A percentile compares a stretch with the other conserved stretches of the same genome.
phyloP scores from a whole-genome alignment of 2,888 invertebrate genomes.

The Ptilodon capucinus region DNA sequence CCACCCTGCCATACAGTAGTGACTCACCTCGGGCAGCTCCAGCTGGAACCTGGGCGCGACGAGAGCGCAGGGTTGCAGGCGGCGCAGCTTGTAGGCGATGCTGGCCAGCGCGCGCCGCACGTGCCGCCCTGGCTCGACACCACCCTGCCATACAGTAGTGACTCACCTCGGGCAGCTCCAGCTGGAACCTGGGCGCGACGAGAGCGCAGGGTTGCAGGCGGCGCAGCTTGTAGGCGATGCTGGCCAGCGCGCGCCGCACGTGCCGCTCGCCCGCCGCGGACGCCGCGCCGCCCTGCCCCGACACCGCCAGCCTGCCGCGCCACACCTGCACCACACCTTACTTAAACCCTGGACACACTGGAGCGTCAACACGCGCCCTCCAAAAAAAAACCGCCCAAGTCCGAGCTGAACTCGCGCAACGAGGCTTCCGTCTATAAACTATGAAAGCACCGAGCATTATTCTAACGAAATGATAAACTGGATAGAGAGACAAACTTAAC shows the following conservation, averaged over 20 bases:
- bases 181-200: constrained; percentile 89
- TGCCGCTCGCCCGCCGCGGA: constrained; percentile 48
- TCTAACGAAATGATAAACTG: too few relatives aligned
- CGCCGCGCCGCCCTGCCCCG: constrained; percentile 21
- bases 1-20: too few relatives aligned
- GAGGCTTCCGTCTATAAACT: too few relatives aligned
- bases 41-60: background rate
- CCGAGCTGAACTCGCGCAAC: too few relatives aligned
- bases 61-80: too few relatives aligned
- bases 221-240: constrained; percentile 94
- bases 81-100: too few relatives aligned
- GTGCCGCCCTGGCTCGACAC: constrained; percentile 12
- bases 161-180: constrained; percentile 92
- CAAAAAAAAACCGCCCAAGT: too few relatives aligned
- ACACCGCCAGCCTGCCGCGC: constrained; percentile 52
- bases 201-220: constrained; percentile 94
- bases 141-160: constrained; percentile 38
- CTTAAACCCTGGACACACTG: too few relatives aligned
- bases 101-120: too few relatives aligned
- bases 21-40: background rate
- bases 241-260: constrained; percentile 83
- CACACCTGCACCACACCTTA: constrained; percentile 67
- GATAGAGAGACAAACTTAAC: too few relatives aligned
- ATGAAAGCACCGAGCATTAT: too few relatives aligned
- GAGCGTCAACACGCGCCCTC: too few relatives aligned